A percentile compares a stretch with the other conserved stretches of the same genome.
These are phyloP conservation scores for Macrosiphum euphorbiae DNA, from an alignment of 2,888 invertebrate species.

Conservation along the genomic window DNA sequence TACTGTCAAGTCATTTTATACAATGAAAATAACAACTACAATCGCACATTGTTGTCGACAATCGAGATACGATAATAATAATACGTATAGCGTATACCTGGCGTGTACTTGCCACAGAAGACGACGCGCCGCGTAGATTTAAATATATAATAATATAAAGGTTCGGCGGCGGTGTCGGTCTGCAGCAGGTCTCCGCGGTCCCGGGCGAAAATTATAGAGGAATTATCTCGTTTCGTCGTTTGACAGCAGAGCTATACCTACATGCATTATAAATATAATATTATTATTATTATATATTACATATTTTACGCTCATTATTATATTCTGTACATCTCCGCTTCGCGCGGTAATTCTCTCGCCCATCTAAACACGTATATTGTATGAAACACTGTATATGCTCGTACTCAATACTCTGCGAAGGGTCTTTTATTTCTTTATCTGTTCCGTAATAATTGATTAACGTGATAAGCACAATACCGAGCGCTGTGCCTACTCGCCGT, in stretches of 20 bases:
- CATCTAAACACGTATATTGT: background rate
- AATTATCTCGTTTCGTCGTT: constrained; percentile 55
- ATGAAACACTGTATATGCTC: background rate
- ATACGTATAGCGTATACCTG: background rate
- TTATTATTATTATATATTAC: background rate
- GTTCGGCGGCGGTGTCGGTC: background rate
- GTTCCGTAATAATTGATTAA: constrained; percentile 47
- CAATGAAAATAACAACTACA: constrained; percentile 65
- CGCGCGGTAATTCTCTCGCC: background rate
- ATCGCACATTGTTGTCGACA: constrained; percentile 16
- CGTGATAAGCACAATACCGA: constrained; percentile 37
- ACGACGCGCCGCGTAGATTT: constrained; percentile 3
- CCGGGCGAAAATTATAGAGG: constrained; percentile 55
- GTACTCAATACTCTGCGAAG: background rate
- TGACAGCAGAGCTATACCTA: constrained; percentile 17
- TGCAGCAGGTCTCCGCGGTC: background rate
- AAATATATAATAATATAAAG: constrained; percentile 15
- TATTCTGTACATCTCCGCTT: background rate
- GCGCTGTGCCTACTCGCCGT: background rate
- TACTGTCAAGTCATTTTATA: constrained; percentile 65
- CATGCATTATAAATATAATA: background rate
- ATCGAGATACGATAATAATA: constrained; percentile 28
- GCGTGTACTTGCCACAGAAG: background rate
- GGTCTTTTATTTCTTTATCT: background rate
- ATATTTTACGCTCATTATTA: background rate